phyloP scores from a whole-genome alignment of 2,113 vertebrate genomes.

The Phylloscopus whistleri region DNA sequence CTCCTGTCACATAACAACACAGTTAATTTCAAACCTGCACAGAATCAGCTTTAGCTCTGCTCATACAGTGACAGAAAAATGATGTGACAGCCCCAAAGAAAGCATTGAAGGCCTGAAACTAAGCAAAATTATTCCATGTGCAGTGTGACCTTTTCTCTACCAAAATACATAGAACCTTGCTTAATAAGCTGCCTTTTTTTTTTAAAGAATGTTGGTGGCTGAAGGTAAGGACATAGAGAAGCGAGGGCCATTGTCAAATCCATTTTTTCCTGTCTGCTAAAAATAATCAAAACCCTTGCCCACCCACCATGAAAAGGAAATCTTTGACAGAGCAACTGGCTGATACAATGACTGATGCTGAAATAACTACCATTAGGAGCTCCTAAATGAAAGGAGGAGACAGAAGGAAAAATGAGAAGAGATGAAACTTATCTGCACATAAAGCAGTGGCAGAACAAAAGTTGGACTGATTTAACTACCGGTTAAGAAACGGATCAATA shows the following conservation, averaged over 20 bases:
- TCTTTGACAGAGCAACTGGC: neutral
- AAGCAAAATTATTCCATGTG: slow-evolving; percentile 34
- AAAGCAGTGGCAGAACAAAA: neutral
- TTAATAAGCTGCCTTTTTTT: slow-evolving; percentile 27
- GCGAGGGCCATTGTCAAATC: neutral
- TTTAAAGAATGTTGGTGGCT: neutral
- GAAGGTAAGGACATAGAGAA: neutral
- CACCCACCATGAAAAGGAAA: neutral
- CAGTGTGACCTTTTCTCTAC: slow-evolving; percentile 67
- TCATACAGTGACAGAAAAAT: slow-evolving; percentile 51
- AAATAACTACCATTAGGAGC: neutral
- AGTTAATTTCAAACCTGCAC: slow-evolving; percentile 50
- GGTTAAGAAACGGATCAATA: neutral
- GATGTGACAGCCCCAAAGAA: slow-evolving; percentile 35
- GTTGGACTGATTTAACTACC: neutral
- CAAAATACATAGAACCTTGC: slow-evolving; percentile 21
- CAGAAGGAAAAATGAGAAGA: neutral
- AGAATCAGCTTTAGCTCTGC: slow-evolving; percentile 15
- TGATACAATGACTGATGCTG: neutral
- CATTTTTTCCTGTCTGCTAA: neutral
- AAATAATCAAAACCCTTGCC: neutral
- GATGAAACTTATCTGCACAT: neutral
- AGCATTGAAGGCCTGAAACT: slow-evolving; percentile 15
- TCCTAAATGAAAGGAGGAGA: neutral
- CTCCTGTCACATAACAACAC: slow-evolving; percentile 45